phyloP scores from a whole-genome alignment of 2,888 invertebrate species.

The Timandra comae region DNA sequence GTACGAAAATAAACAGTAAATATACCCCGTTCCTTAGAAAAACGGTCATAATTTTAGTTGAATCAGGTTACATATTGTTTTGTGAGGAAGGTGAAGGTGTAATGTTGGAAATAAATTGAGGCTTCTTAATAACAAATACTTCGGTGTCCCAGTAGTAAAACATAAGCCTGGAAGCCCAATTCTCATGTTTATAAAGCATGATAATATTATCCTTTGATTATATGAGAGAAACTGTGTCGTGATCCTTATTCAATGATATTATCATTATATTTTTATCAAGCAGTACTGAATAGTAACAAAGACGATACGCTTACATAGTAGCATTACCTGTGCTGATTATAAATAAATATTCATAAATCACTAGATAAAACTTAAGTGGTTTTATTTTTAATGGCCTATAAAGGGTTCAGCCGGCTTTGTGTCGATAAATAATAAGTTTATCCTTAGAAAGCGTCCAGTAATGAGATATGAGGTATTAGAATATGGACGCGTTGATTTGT shows the following conservation, averaged over 20 bases:
- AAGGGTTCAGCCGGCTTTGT: slow-evolving; percentile 17
- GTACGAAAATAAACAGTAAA: slow-evolving; percentile 59
- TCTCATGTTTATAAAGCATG: too few species aligned
- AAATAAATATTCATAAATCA: slow-evolving; percentile 30
- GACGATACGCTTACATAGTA: too few species aligned
- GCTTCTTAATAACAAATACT: too few species aligned
- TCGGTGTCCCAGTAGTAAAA: too few species aligned
- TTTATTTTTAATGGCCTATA: slow-evolving; percentile 34
- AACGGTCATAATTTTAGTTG: slow-evolving; percentile 5
- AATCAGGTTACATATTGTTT: slow-evolving; percentile 8
- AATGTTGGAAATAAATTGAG: too few species aligned
- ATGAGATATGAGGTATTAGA: slow-evolving; percentile 49
- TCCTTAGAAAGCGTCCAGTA: slow-evolving; percentile 48
- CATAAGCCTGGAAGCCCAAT: too few species aligned
- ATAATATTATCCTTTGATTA: too few species aligned
- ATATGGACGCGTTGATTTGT: slow-evolving; percentile 56
- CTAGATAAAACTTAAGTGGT: slow-evolving; percentile 32
- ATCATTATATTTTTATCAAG: too few species aligned
- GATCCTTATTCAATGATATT: too few species aligned
- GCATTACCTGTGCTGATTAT: background rate
- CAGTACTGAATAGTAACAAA: too few species aligned
- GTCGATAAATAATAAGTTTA: slow-evolving; percentile 59
- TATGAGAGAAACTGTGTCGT: too few species aligned
- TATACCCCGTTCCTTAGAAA: slow-evolving; percentile 32
- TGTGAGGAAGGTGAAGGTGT: too few species aligned